Conservation (phyloP, 2,888 invertebrate species). For the Arrhopalites spinosus region DNA sequence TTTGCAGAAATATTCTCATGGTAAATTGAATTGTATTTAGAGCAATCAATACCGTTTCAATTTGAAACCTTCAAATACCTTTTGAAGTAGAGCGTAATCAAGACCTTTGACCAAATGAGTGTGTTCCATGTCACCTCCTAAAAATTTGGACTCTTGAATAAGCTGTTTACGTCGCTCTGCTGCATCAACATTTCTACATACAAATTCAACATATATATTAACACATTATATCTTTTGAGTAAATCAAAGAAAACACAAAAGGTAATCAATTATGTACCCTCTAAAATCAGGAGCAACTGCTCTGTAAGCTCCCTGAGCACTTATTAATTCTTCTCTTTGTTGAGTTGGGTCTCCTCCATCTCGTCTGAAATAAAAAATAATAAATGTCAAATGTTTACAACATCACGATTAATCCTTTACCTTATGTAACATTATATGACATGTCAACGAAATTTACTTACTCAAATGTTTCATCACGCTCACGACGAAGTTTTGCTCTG, state of each 20-base stretch:
- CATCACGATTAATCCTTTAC: too few species aligned
- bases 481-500: slow-evolving; percentile 87
- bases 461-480: too few species aligned
- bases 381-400: too few species aligned
- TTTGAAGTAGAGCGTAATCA: slow-evolving; percentile 86
- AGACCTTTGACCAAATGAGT: slow-evolving; percentile 99
- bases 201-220: neutral
- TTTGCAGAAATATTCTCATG: neutral
- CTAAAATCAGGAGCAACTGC: slow-evolving; percentile 97
- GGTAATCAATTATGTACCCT: slow-evolving; percentile 65
- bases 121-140: slow-evolving; percentile 99
- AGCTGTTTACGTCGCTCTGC: slow-evolving; percentile 92
- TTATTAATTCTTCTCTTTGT: slow-evolving; percentile 81
- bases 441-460: too few species aligned
- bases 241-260: neutral
- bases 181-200: slow-evolving; percentile 70
- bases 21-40: slow-evolving; percentile 8
- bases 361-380: too few species aligned
- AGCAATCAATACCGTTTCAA: too few species aligned
- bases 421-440: too few species aligned
- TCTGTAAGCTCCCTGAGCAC: slow-evolving; percentile 78
- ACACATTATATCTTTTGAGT: neutral
- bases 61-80: too few species aligned
- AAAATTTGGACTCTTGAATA: slow-evolving; percentile 98
- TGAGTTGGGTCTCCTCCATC: slow-evolving; percentile 83